Conservation (phyloP, 2,797 vertebrate species). For the Pseudochaenichthys georgianus region DNA sequence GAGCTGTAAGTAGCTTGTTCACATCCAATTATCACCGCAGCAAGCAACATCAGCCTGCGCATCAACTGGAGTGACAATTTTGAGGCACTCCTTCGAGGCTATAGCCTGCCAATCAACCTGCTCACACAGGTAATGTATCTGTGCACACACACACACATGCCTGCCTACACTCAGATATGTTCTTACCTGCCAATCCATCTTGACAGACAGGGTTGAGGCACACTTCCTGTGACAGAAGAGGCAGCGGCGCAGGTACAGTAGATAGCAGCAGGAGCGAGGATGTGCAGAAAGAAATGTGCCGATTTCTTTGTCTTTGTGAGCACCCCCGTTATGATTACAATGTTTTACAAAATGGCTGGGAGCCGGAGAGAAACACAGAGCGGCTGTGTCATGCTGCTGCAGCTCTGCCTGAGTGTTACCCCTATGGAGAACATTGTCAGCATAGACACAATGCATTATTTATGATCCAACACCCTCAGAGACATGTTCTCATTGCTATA, state of each 20-base stretch:
- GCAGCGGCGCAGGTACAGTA: slow-evolving; percentile 13
- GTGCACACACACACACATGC: background rate
- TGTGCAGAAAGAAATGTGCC: slow-evolving; percentile 19
- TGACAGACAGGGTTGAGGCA: slow-evolving; percentile 63
- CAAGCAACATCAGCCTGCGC: slow-evolving; percentile 8
- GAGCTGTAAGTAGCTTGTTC: background rate
- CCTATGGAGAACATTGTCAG: slow-evolving; percentile 32
- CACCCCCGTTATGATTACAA: slow-evolving; percentile 40
- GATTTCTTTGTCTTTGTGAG: slow-evolving; percentile 33
- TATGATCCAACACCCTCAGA: slow-evolving; percentile 34
- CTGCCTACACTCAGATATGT: slow-evolving; percentile 8
- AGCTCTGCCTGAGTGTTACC: slow-evolving; percentile 8
- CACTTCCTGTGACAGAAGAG: slow-evolving; percentile 39
- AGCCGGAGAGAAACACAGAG: slow-evolving; percentile 18
- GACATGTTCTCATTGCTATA: slow-evolving; percentile 28
- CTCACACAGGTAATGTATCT: slow-evolving; percentile 35
- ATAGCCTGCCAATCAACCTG: slow-evolving; percentile 57
- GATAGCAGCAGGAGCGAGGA: slow-evolving; percentile 39
- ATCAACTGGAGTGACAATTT: slow-evolving; percentile 43
- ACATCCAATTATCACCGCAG: background rate
- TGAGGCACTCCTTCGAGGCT: slow-evolving; percentile 36
- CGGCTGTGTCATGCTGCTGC: slow-evolving; percentile 24
- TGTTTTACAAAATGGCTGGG: slow-evolving; percentile 54
- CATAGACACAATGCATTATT: slow-evolving; percentile 64
- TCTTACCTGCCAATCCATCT: slow-evolving; percentile 53